Evolutionary conservation across 2,113 vertebrate species (phyloP).

Genomic region (Leucosticte australis): DNA sequence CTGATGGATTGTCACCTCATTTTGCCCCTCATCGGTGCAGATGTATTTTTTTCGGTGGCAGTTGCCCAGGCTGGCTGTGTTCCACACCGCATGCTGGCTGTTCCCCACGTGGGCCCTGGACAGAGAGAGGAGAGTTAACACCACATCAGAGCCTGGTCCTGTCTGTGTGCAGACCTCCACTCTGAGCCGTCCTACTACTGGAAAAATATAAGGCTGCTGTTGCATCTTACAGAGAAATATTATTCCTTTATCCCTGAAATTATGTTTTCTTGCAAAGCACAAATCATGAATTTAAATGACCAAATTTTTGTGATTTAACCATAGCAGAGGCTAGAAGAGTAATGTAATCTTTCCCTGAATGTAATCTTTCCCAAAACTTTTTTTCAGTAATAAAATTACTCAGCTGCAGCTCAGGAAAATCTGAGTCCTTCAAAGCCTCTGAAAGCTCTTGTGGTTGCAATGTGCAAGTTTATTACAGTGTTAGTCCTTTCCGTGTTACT

Average conservation of each 20-base stretch:
- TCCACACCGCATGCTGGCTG: constrained; percentile 85
- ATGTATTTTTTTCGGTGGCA: constrained; percentile 78
- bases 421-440: not conserved
- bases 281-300: not conserved
- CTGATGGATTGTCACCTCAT: constrained; percentile 73
- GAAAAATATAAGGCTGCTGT: not conserved
- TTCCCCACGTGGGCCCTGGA: constrained; percentile 84
- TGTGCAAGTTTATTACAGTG: accelerated
- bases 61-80: constrained; percentile 75
- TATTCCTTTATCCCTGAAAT: not conserved
- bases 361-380: not conserved
- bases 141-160: not conserved
- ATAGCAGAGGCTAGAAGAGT: not conserved
- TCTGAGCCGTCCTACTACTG: not conserved
- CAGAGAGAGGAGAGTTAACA: constrained; percentile 17
- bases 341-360: too few species aligned
- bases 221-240: not conserved
- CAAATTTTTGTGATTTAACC: not conserved
- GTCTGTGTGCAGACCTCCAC: not conserved
- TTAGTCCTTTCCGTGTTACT: not conserved
- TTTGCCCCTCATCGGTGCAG: constrained; percentile 76
- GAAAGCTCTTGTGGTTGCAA: not conserved
- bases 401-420: not conserved
- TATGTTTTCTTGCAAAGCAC: not conserved
- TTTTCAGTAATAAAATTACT: not conserved